A percentile compares a stretch with the other conserved stretches of the same genome.
Evolutionary conservation across 2,113 vertebrate genomes (phyloP).

Genomic region (Albula glossodonta): DNA sequence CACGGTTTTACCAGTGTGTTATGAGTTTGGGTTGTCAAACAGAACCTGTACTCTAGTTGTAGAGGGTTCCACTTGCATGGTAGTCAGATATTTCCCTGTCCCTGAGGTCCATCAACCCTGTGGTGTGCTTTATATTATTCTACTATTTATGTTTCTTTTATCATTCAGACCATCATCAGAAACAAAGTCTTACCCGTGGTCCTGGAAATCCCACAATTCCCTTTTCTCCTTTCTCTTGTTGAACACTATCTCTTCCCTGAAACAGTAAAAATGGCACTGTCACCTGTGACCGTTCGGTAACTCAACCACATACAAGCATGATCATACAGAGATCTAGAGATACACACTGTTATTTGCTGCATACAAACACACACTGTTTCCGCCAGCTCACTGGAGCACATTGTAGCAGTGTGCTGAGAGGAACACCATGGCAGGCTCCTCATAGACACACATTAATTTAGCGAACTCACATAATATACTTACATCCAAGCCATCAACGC

Average conservation of each 20-base stretch:
- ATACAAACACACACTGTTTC: too few relatives aligned
- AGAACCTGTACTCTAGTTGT: too few relatives aligned
- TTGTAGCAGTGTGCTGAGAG: neutral
- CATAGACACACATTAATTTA: neutral
- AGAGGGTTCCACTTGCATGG: too few relatives aligned
- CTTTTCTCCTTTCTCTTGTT: slow-evolving; percentile 63
- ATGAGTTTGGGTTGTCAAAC: too few relatives aligned
- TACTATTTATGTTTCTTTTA: too few relatives aligned
- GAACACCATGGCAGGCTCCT: neutral
- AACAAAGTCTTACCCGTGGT: slow-evolving; percentile 49
- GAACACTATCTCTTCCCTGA: slow-evolving; percentile 50
- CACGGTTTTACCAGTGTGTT: too few relatives aligned
- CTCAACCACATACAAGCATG: neutral
- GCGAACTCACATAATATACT: slow-evolving; percentile 22
- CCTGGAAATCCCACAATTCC: slow-evolving; percentile 65
- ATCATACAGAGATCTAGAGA: neutral
- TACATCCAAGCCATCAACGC: slow-evolving; percentile 49
- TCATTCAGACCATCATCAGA: too few relatives aligned
- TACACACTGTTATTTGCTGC: neutral
- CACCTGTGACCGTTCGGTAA: neutral
- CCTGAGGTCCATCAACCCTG: too few relatives aligned
- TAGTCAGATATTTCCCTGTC: too few relatives aligned
- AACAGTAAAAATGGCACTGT: neutral
- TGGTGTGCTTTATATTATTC: too few relatives aligned
- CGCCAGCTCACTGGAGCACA: too few relatives aligned